A percentile compares a stretch with the other conserved stretches of the same genome.
phyloP scores from a whole-genome alignment of 2,888 invertebrate genomes.

The Amphipyra tragopoginis region DNA sequence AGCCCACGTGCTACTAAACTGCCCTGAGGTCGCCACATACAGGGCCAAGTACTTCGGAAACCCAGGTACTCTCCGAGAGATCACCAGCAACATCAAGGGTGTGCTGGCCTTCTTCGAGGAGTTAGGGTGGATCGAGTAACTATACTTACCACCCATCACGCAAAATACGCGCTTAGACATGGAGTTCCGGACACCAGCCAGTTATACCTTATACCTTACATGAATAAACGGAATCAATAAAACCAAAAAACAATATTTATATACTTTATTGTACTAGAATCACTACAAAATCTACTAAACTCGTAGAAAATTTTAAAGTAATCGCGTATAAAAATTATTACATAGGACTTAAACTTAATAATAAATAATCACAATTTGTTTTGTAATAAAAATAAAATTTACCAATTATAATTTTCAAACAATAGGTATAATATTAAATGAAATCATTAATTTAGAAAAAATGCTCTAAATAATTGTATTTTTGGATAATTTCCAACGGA shows the following conservation, averaged over 20 bases:
- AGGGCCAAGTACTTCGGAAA: no score
- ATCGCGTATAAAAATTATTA: conserved; percentile 38
- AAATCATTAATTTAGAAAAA: conserved; percentile 3
- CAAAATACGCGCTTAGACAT: no score
- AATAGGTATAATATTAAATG: conserved; percentile 9
- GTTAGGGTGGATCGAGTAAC: no score
- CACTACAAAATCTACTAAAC: conserved; percentile 49
- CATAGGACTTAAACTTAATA: conserved; percentile 37
- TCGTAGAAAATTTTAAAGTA: conserved; percentile 42
- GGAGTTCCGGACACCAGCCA: no score
- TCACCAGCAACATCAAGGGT: no score
- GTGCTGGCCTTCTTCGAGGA: no score
- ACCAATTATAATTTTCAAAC: conserved; percentile 12
- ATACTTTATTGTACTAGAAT: conserved; percentile 54
- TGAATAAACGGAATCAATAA: conserved; percentile 1
- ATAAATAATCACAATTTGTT: conserved; percentile 55
- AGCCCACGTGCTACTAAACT: no score
- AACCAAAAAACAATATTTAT: conserved; percentile 22
- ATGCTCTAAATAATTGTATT: conserved; percentile 9
- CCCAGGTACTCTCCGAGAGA: no score
- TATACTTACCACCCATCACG: no score
- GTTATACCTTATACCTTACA: no score
- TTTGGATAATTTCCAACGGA: background rate
- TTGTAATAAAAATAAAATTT: conserved; percentile 21
- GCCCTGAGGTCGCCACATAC: no score